A percentile compares a stretch with the other conserved stretches of the same genome.
phyloP scores from a whole-genome alignment of 2,113 vertebrate species.

The Jacana jacana region DNA sequence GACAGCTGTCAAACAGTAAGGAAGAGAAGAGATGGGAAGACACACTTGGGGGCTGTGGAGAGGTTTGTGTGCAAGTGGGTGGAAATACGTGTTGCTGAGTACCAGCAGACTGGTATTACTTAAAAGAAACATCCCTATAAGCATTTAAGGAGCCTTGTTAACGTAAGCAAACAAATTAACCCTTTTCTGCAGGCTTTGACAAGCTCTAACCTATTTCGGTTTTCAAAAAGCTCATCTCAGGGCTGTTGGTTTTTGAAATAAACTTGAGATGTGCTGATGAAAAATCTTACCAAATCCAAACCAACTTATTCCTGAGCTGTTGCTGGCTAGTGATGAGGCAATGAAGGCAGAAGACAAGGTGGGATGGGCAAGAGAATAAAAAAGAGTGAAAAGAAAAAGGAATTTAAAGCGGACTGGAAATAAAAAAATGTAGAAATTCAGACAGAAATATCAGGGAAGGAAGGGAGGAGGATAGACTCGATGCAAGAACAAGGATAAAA shows the following conservation, averaged over 20 bases:
- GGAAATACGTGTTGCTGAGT: neutral
- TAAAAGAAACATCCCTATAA: constrained; percentile 26
- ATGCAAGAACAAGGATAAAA: neutral
- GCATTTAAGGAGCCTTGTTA: constrained; percentile 19
- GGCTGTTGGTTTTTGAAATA: neutral
- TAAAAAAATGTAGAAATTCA: neutral
- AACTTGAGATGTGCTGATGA: neutral
- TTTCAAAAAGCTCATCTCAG: constrained; percentile 8
- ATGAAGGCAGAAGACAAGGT: neutral
- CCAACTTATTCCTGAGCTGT: neutral
- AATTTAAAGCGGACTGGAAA: neutral
- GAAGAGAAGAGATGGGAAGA: neutral
- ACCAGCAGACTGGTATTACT: neutral
- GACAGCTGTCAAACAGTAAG: neutral
- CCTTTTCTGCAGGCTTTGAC: constrained; percentile 4
- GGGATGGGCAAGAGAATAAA: neutral
- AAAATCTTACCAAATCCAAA: neutral
- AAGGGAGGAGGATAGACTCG: neutral
- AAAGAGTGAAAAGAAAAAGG: neutral
- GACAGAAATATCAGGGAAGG: neutral
- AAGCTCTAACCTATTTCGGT: neutral
- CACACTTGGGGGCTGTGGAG: neutral
- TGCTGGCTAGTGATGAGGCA: neutral
- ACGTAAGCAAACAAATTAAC: neutral
- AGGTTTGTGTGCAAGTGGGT: neutral